These are phyloP conservation scores for Limnephilus lunatus DNA, from an alignment of 2,888 invertebrate genomes.

Conservation along the genomic window DNA sequence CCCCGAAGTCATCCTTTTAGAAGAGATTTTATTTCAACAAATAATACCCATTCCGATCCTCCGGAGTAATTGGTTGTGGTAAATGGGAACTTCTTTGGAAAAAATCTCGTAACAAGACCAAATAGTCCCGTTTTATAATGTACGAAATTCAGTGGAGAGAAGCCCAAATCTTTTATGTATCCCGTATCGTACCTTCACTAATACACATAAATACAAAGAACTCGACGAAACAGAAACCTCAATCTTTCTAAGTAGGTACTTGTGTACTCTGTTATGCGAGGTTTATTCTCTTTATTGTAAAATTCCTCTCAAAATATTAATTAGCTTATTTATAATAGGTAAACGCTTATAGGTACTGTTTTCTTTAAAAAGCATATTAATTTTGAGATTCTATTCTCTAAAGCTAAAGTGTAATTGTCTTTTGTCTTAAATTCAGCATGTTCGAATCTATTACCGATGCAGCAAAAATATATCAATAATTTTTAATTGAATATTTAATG, in stretches of 20 bases:
- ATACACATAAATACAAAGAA: background rate
- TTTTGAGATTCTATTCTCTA: background rate
- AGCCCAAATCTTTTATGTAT: background rate
- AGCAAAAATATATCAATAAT: no score
- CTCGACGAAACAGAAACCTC: background rate
- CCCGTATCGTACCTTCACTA: background rate
- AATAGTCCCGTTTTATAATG: conserved; percentile 34
- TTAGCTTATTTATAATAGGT: background rate
- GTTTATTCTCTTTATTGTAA: background rate
- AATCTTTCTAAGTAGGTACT: background rate
- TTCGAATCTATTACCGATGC: background rate
- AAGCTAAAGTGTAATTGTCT: background rate
- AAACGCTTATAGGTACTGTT: background rate
- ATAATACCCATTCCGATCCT: conserved; percentile 42
- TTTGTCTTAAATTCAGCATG: background rate
- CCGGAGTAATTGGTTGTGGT: conserved; percentile 45
- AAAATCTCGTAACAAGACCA: conserved; percentile 4
- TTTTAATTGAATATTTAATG: no score
- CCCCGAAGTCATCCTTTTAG: conserved; percentile 34
- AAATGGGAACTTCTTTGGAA: background rate
- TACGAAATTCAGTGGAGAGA: background rate
- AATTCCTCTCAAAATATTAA: background rate
- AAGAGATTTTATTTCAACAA: conserved; percentile 38
- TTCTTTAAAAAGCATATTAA: background rate
- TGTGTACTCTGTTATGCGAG: background rate